Percentiles rank a stretch among this genome's conserved stretches.
Conservation (phyloP, 92 coral and sea anemone genomes). For the Hydrozoanthus gracilis region DNA sequence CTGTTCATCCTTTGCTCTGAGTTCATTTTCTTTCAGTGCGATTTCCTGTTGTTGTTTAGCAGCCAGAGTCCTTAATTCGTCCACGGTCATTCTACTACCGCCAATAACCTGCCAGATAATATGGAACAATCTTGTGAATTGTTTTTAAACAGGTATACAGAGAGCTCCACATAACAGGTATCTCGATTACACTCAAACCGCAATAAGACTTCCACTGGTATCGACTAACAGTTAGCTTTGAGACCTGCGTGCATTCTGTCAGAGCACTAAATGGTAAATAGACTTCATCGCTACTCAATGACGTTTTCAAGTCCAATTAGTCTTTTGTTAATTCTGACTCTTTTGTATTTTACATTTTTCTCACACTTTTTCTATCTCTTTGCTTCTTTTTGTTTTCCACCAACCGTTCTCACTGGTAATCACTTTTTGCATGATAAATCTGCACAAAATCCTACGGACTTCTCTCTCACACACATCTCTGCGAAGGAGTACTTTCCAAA, state of each 20-base stretch:
- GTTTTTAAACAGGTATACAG: too few relatives aligned
- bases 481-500: too few relatives aligned
- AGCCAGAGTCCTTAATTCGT: constrained; percentile 72
- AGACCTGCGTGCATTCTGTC: constrained; percentile 5
- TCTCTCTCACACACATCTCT: too few relatives aligned
- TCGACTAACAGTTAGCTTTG: not conserved
- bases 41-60: constrained; percentile 89
- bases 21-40: constrained; percentile 78
- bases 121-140: too few relatives aligned
- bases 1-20: constrained; percentile 80
- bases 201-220: too few relatives aligned
- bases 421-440: not conserved
- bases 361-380: not conserved
- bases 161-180: too few relatives aligned
- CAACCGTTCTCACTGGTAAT: not conserved
- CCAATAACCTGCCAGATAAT: constrained; percentile 50
- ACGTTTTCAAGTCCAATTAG: not conserved
- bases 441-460: not conserved
- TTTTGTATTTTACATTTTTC: not conserved
- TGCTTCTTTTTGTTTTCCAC: not conserved
- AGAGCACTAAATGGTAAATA: constrained; percentile 1
- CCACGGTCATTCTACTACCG: constrained; percentile 60
- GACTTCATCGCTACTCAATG: constrained; percentile 6
- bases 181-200: too few relatives aligned
- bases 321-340: not conserved